phyloP scores from a whole-genome alignment of 2,113 vertebrate genomes.

The Bufo gargarizans region DNA sequence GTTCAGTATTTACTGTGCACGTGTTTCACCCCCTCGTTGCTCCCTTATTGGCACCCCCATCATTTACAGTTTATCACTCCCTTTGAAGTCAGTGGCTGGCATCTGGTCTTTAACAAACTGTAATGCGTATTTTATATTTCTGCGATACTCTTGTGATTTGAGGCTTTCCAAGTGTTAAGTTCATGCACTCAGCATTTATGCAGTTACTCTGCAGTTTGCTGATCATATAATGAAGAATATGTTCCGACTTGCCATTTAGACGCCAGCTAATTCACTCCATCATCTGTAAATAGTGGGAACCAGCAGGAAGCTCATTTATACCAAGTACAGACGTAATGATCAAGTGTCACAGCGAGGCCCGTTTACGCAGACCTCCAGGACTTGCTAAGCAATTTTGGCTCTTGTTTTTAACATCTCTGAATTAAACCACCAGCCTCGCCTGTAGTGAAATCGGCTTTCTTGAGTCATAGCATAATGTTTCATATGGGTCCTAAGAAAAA shows the following conservation, averaged over 20 bases:
- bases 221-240: neutral
- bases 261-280: neutral
- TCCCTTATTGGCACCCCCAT: neutral
- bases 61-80: slow-evolving; percentile 15
- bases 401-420: neutral
- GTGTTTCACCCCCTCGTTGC: neutral
- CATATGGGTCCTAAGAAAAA: slow-evolving; percentile 12
- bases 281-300: neutral
- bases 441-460: slow-evolving; percentile 8
- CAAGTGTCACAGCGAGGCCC: slow-evolving; percentile 20
- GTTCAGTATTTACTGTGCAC: neutral
- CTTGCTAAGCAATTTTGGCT: slow-evolving; percentile 1
- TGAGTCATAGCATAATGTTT: neutral
- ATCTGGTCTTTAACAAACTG: slow-evolving; percentile 22
- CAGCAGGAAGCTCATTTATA: slow-evolving; percentile 6
- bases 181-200: neutral
- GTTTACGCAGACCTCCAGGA: neutral
- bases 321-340: neutral
- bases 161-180: neutral
- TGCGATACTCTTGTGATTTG: neutral
- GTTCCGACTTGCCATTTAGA: neutral
- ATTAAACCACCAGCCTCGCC: neutral
- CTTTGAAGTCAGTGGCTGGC: slow-evolving; percentile 25
- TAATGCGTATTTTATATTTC: slow-evolving; percentile 24
- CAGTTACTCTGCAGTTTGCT: slow-evolving; percentile 10